Percentiles rank a stretch among this genome's conserved stretches.
phyloP scores from a whole-genome alignment of 2,888 invertebrate genomes.

The Mythimna pallens region DNA sequence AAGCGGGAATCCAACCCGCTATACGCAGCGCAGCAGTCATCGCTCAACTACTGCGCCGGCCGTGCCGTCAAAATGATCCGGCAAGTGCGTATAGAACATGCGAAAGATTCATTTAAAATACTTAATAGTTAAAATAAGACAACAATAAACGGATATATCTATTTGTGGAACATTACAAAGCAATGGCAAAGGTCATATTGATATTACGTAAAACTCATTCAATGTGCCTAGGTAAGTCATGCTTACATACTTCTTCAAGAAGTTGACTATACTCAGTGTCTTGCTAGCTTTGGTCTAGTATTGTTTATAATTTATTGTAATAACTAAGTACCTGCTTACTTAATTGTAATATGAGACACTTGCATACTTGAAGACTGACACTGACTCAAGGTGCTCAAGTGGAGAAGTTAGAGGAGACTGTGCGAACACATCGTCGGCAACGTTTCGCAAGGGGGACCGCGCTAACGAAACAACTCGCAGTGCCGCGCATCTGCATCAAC shows the following conservation, averaged over 20 bases:
- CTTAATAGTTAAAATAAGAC: background rate
- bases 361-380: background rate
- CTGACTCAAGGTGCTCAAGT: background rate
- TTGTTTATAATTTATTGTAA: conserved; percentile 30
- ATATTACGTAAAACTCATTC: conserved; percentile 14
- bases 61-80: background rate
- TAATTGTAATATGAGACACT: conserved; percentile 11
- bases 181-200: conserved; percentile 48
- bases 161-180: conserved; percentile 35
- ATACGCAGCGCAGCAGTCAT: no score
- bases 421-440: no score
- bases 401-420: background rate
- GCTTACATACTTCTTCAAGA: conserved; percentile 8
- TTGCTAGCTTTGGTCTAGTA: conserved; percentile 10
- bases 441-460: background rate
- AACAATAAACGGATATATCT: conserved; percentile 5
- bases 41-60: no score
- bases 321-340: background rate
- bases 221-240: conserved; percentile 3
- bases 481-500: conserved; percentile 3
- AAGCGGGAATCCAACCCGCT: no score
- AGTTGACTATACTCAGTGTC: conserved; percentile 5
- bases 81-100: background rate
- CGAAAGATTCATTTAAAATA: background rate
- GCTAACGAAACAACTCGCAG: background rate